phyloP scores from a whole-genome alignment of 2,888 invertebrate genomes.

The Gerosis bhagava region DNA sequence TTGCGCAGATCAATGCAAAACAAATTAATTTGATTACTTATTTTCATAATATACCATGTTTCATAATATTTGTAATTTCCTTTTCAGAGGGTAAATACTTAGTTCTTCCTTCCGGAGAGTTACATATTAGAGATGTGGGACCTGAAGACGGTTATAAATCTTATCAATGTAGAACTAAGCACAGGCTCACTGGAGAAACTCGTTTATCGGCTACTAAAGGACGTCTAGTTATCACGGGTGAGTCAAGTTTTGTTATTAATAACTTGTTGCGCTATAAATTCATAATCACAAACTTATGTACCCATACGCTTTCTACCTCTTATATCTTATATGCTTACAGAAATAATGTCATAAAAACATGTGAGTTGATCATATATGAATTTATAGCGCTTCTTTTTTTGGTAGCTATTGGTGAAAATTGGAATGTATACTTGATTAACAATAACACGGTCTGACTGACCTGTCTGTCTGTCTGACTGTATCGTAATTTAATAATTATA shows the following conservation, averaged over 20 bases:
- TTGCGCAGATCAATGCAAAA: conserved; percentile 47
- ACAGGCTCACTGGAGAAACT: conserved; percentile 95
- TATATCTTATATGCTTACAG: too few relatives aligned
- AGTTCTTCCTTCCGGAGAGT: conserved; percentile 96
- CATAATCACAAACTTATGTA: conserved; percentile 20
- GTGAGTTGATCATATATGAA: too few relatives aligned
- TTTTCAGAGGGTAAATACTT: conserved; percentile 95
- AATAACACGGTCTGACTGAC: too few relatives aligned
- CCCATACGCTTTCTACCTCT: conserved; percentile 3
- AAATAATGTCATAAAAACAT: too few relatives aligned
- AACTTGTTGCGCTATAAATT: conserved; percentile 36
- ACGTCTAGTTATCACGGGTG: conserved; percentile 97
- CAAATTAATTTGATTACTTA: too few relatives aligned
- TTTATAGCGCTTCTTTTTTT: conserved; percentile 30
- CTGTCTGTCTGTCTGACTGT: too few relatives aligned
- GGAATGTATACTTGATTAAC: too few relatives aligned
- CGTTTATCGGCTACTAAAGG: conserved; percentile 96
- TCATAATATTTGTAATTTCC: too few relatives aligned
- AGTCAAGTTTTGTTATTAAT: conserved; percentile 57
- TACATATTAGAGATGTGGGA: conserved; percentile 97
- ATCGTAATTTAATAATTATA: too few relatives aligned
- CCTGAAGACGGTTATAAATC: conserved; percentile 97
- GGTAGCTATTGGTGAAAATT: conserved; percentile 24
- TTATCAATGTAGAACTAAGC: conserved; percentile 96
- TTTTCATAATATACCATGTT: too few relatives aligned